Base-by-base conservation (phyloP, 2,888 invertebrate genomes). In the Drosophila prostipennis region DNA sequence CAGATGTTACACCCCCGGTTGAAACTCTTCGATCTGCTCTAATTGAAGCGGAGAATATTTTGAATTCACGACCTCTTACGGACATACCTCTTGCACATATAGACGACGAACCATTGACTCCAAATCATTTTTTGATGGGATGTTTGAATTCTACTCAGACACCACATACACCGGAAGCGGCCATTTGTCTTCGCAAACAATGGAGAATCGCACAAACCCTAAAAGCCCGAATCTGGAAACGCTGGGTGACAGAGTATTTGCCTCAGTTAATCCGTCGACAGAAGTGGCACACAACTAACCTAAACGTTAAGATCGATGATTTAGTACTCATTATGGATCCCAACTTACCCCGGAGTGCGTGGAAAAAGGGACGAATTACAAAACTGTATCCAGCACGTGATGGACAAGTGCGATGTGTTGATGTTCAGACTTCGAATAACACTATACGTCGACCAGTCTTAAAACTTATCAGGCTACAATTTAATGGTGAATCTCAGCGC, bases 61-160 rank as follows among this genome's bases (percentile, higher is more conserved):
- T 45, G 2, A 45, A 26, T n/a, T 45, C 10, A 26, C 26, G 45
- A 2, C 26, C 13, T 7, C 23, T 26, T 14, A 45, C 23, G 6
- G 43, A 45, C 3, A 23, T 45, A 6, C 23, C 23, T 19, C 19
- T 29, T 29, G 29, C 29, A 29, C 29, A 49, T 19, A 16, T 11
- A 34, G 2, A 13, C 16, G 36, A 49, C 7, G 36, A 49, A 49
- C 36, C 19, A 3, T 13, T 49, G 5, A 49, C 34, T 6, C 48
- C 34, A 34, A 49, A 49, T 16, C 48, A 34, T 34, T 49, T 34
- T 19, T 16, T 48, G 14, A 49, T 34, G 16, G 34, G 48, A 11
- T 49, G 16, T 34, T 32, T 16, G 4, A 49, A 49, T 16, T 34
- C 16, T 4, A 49, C 34, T 4, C 32, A 48, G 14, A 48, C 46